These are phyloP conservation scores for Malachius bipustulatus DNA, from an alignment of 2,888 invertebrate genomes.

Conservation along the genomic window DNA sequence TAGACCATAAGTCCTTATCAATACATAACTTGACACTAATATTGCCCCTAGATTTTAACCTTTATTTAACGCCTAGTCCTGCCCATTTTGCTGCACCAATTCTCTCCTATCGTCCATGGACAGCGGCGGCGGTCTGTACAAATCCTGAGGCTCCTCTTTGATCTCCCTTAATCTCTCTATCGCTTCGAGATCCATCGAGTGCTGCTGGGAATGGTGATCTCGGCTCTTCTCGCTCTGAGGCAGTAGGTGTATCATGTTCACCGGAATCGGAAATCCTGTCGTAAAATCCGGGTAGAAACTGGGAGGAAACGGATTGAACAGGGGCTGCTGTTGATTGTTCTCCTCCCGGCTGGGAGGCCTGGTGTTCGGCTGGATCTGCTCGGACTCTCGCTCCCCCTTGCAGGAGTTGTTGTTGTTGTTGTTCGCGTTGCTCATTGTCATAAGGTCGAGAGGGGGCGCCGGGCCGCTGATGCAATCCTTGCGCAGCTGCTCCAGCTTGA, in stretches of 20 bases:
- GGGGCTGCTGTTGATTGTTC: conserved; percentile 43
- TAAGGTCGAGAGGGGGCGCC: conserved; percentile 47
- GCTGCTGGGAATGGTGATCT: conserved; percentile 47
- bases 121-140: conserved; percentile 42
- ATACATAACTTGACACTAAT: conserved; percentile 29
- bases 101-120: conserved; percentile 51
- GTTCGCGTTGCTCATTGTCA: conserved; percentile 23
- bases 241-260: conserved; percentile 73
- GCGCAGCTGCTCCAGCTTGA: conserved; percentile 75
- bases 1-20: background rate
- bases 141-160: conserved; percentile 32
- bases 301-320: conserved; percentile 67
- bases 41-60: conserved; percentile 31
- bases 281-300: conserved; percentile 75
- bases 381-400: conserved; percentile 38
- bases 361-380: conserved; percentile 32
- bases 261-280: conserved; percentile 68
- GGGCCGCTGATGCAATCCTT: conserved; percentile 81
- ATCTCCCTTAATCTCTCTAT: conserved; percentile 25
- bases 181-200: conserved; percentile 31
- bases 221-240: conserved; percentile 67
- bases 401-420: conserved; percentile 39
- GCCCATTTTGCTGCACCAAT: conserved; percentile 65
- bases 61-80: conserved; percentile 43
- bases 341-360: conserved; percentile 55